Evolutionary conservation across 2,888 invertebrate genomes (phyloP).

Genomic region (Mamestra brassicae): DNA sequence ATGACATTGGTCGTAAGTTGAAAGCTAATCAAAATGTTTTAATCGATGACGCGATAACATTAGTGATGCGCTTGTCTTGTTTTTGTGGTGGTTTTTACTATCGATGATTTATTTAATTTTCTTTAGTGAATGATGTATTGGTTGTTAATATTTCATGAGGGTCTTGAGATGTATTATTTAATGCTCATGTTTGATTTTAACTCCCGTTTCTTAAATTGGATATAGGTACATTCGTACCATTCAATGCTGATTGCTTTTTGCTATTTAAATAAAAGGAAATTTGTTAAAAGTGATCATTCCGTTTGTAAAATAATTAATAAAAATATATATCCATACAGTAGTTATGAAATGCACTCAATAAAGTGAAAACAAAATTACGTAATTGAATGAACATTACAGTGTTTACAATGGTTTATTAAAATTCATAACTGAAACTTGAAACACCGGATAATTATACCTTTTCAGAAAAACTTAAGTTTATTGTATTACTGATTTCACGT

Average conservation of each 20-base stretch:
- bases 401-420: too few relatives aligned
- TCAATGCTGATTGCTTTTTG: background rate
- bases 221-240: background rate
- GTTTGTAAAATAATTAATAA: too few relatives aligned
- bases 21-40: conserved; percentile 91
- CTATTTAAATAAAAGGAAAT: background rate
- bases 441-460: too few relatives aligned
- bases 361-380: too few relatives aligned
- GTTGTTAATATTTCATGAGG: conserved; percentile 56
- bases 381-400: too few relatives aligned
- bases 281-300: background rate
- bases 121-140: conserved; percentile 51
- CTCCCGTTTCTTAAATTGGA: background rate
- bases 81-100: conserved; percentile 59
- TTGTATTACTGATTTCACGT: background rate
- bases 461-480: background rate
- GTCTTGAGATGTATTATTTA: conserved; percentile 35
- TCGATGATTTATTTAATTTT: conserved; percentile 61
- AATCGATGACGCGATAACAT: conserved; percentile 89
- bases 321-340: too few relatives aligned
- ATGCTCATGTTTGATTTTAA: conserved; percentile 5
- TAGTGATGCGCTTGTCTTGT: conserved; percentile 79
- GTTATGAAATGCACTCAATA: too few relatives aligned
- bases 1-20: conserved; percentile 90
- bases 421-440: too few relatives aligned